Base-by-base conservation (phyloP, 2,888 invertebrate species). In the Arenicola marina region DNA sequence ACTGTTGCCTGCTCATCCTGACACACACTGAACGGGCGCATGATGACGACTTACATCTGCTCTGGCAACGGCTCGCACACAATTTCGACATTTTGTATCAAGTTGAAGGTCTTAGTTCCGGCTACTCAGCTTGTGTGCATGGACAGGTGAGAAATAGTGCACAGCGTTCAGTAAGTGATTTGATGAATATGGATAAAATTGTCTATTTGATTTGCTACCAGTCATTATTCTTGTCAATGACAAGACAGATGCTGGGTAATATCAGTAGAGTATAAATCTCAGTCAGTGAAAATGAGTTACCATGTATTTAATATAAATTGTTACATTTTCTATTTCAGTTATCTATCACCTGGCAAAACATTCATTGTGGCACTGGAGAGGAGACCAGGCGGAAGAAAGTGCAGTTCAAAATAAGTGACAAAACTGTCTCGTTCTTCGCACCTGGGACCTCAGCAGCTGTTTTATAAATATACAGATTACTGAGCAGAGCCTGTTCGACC, bases 361-460 rank as follows among this genome's bases (percentile, higher is more conserved):
- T n/a, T n/a, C n/a, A n/a, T n/a, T n/a, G n/a, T n/a, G n/a, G 26
- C 18, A 11, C 48, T 7, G 48, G 24, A 11, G 11, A 11, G 21
- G 28, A 24, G 31, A 21, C 53, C 7, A 29, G 4, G 29, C 21
- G 3, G 21, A 32, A 68, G 38, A 68, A 34, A 29, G 67, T 68
- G 34, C 78, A 78, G 67, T 77, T 73, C 61, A 75, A 75, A 67
- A 60, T 77, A 4, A 65, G 62, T 28, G 77, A 78, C 58, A 77
- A 75, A 69, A 71, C 60, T 32, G 72, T 76, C 31, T 61, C 64
- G 7, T 62, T 77, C 32, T 77, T 77, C 74, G 76, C 76, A 34
- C 63, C 73, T 34, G 78, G 78, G 32, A 71, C 75, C 68, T 77
- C 76, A 26, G 68, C 75, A 29, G 77, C 76, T 51, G 78, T 78